These are phyloP conservation scores for Tyrophagus putrescentiae DNA, from an alignment of 1,140 invertebrate genomes.

Conservation along the genomic window DNA sequence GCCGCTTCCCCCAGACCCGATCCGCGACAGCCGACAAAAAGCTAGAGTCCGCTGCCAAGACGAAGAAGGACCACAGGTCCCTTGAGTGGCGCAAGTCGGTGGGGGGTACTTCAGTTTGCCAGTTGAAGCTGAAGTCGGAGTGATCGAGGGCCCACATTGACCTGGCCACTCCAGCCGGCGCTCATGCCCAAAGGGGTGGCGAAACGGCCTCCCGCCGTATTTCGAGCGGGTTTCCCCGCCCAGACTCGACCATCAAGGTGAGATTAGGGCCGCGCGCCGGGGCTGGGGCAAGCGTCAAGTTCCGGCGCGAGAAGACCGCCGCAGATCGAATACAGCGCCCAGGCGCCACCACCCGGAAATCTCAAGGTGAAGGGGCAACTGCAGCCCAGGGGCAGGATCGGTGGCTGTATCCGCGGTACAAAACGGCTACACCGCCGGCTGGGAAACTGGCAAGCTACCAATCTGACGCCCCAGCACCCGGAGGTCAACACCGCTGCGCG, in stretches of 20 bases:
- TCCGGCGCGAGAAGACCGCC: too few species aligned
- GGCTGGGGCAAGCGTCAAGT: not conserved
- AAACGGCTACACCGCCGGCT: conserved; percentile 5
- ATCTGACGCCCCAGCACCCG: not conserved
- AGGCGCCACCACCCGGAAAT: not conserved
- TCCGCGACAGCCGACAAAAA: not conserved
- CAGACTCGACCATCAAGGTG: not conserved
- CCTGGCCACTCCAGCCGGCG: not conserved
- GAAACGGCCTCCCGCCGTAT: not conserved
- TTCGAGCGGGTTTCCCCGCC: not conserved
- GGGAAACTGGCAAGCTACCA: not conserved
- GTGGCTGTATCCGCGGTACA: conserved; percentile 10
- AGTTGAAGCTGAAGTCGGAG: not conserved
- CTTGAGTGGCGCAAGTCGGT: not conserved
- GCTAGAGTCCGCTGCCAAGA: not conserved
- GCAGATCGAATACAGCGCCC: not conserved
- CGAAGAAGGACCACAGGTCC: not conserved
- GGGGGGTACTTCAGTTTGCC: not conserved
- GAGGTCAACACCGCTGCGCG: not conserved
- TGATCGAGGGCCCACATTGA: not conserved
- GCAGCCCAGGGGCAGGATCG: not conserved
- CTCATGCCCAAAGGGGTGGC: not conserved
- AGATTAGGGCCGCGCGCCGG: not conserved
- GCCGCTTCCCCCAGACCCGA: not conserved
- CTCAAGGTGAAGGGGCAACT: not conserved